Evolutionary conservation across 1,140 invertebrate genomes (phyloP).

Genomic region (Brevipalpus yothersi): DNA sequence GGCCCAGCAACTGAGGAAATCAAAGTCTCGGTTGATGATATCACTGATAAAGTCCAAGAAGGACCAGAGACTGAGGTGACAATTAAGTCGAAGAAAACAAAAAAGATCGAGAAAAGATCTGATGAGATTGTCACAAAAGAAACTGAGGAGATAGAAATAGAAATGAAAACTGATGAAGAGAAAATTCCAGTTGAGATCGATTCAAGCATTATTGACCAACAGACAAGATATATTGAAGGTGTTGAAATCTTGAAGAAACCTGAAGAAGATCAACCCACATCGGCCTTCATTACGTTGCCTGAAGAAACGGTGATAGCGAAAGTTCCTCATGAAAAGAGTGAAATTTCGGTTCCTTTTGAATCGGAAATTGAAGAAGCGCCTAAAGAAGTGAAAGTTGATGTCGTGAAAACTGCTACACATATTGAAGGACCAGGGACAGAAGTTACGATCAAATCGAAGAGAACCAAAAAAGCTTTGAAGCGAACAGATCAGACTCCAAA

Average conservation of each 20-base stretch:
- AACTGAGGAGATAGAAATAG: background rate
- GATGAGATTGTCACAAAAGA: too few species aligned
- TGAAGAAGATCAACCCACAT: background rate
- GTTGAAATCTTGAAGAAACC: background rate
- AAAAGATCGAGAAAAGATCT: background rate
- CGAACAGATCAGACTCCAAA: too few species aligned
- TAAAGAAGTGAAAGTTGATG: too few species aligned
- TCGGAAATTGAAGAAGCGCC: too few species aligned
- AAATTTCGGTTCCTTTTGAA: too few species aligned
- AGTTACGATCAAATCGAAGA: too few species aligned
- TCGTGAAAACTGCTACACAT: too few species aligned
- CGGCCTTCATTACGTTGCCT: too few species aligned
- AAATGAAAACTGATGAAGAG: background rate
- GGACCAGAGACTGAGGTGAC: background rate
- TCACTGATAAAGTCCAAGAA: background rate
- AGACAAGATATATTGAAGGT: background rate
- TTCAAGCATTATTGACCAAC: background rate
- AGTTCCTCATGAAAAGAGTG: background rate
- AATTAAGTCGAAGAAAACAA: background rate
- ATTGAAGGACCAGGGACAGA: too few species aligned
- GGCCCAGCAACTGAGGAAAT: background rate
- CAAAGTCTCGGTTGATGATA: background rate
- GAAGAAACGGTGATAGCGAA: too few species aligned
- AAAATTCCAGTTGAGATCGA: background rate
- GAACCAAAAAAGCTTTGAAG: too few species aligned